Evolutionary conservation across 2,888 invertebrate genomes (phyloP), one percentile per base, ranked within the genome.

Genomic region (Stenolophus ochropezus): DNA sequence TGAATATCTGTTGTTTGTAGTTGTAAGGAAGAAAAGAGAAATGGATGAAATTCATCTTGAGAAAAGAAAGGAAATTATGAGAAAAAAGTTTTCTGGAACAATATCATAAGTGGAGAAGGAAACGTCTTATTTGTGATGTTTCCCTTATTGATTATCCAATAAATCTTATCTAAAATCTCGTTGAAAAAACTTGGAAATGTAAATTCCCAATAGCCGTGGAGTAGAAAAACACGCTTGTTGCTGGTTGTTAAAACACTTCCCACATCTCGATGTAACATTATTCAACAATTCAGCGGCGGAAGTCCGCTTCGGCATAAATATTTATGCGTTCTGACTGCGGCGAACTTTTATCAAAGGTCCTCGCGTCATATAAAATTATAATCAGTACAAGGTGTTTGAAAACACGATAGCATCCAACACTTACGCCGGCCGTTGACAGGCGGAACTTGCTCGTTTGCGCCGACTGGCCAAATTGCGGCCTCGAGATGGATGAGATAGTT

Each of bases 181-280:
- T 42, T 42, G 33, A 8, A 42, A 42, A 42, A 42, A 42, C 33
- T 42, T 42, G 33, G 11, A 11, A 16, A 47, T 73, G 73, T 21
- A 47, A 49, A 42, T 42, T 73, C 11, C 49, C 47, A 73, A 49
- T 49, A 47, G 27, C 16, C n/a, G 42, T 47, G 47, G 11, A 20
- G 11, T 21, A 23, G 14, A 73, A 47, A 47, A 47, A 73, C 47
- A 47, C 49, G 47, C 47, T 49, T 73, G 73, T 73, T 73, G 73
- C 49, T 73, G 49, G 42, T 14, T 47, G 47, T 47, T 73, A 73
- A 49, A 49, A 73, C 47, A 49, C 18, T 27, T 61, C 61, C 56
- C 61, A 61, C 73, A 73, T 73, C 49, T 47, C 47, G 49, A 73
- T 74, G 74, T 74, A 74, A 74, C 74, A 53, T 74, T 74, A 74